Evolutionary conservation across 1,140 invertebrate species (phyloP).

Genomic region (Melanaphis sacchari): DNA sequence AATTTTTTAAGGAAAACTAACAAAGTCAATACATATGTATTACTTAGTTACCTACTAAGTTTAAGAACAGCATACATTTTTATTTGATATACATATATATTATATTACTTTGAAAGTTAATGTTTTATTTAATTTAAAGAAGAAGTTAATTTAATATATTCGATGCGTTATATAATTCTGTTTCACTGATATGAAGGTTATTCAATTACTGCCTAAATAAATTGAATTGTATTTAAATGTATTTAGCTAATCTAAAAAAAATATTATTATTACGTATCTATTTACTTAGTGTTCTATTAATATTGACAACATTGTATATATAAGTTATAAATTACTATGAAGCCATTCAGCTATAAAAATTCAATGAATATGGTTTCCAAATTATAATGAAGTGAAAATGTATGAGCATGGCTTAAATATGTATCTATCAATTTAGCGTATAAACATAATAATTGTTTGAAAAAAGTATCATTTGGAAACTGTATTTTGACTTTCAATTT

Average conservation of each 20-base stretch:
- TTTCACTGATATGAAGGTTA: not conserved
- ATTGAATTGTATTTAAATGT: too few relatives aligned
- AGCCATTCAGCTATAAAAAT: not conserved
- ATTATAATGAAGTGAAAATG: not conserved
- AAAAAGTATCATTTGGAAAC: not conserved
- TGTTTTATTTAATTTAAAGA: not conserved
- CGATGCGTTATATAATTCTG: not conserved
- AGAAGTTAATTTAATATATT: not conserved
- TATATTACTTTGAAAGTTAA: not conserved
- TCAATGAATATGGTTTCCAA: not conserved
- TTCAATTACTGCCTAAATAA: not conserved
- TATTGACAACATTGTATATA: not conserved
- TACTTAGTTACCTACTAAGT: not conserved
- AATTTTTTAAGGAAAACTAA: not conserved
- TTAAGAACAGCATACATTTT: not conserved
- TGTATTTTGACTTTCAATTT: not conserved
- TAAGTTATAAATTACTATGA: not conserved
- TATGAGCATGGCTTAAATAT: not conserved
- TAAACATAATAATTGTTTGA: constrained; percentile 2
- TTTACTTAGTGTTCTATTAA: not conserved
- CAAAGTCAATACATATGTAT: not conserved
- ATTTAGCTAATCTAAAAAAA: not conserved
- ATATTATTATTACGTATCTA: not conserved
- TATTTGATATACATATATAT: too few relatives aligned
- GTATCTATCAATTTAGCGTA: not conserved